These are phyloP conservation scores for Battus philenor DNA, from an alignment of 1,140 invertebrate species.

Conservation along the genomic window DNA sequence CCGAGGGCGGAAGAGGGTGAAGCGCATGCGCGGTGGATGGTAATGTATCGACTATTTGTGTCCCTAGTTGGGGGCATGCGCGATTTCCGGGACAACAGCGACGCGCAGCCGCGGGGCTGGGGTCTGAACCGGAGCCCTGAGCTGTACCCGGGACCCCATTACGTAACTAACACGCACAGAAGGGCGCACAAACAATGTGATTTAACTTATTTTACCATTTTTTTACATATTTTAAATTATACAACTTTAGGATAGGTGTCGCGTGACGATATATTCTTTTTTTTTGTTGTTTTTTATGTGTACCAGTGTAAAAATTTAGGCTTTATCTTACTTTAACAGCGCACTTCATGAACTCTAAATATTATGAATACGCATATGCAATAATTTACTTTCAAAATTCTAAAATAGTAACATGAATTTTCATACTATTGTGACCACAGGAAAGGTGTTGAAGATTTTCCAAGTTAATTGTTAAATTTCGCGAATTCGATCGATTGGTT, in stretches of 20 bases:
- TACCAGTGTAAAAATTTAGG: constrained; percentile 45
- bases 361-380: constrained; percentile 8
- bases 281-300: constrained; percentile 47
- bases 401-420: not conserved
- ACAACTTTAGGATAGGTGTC: constrained; percentile 62
- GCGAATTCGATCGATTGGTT: not conserved
- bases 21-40: constrained; percentile 25
- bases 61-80: no score
- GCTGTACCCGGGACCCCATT: constrained; percentile 56
- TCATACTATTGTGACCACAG: not conserved
- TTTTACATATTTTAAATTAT: constrained; percentile 70
- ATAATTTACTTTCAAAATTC: no score
- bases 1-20: constrained; percentile 13
- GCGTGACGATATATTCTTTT: constrained; percentile 44
- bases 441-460: not conserved
- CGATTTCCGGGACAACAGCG: no score
- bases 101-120: no score
- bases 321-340: constrained; percentile 32
- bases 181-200: constrained; percentile 74
- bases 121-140: constrained; percentile 30
- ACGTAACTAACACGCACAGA: constrained; percentile 71
- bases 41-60: constrained; percentile 27
- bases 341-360: constrained; percentile 22
- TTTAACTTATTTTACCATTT: constrained; percentile 65
- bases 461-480: not conserved